These are phyloP conservation scores for Pleuronectes platessa DNA, from an alignment of 2,113 vertebrate genomes.

Conservation along the genomic window DNA sequence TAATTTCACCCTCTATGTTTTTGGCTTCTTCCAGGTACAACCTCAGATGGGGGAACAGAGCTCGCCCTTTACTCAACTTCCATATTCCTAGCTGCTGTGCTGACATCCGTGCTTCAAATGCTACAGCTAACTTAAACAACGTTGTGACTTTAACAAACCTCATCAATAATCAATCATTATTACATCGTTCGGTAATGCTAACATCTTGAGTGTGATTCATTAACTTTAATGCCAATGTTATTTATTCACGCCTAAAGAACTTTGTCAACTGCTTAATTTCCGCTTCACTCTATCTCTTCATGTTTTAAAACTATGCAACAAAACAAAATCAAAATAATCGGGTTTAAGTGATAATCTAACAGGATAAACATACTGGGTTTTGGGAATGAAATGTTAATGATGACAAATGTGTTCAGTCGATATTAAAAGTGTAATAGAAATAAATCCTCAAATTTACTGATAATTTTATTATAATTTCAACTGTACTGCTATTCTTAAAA, in stretches of 20 bases:
- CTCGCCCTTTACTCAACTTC: background rate
- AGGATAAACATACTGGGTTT: background rate
- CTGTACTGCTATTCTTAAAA: background rate
- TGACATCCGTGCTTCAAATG: slow-evolving; percentile 36
- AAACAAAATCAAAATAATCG: slow-evolving; percentile 5
- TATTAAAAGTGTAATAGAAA: background rate
- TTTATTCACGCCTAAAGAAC: background rate
- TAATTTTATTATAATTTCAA: background rate
- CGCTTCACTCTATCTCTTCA: background rate
- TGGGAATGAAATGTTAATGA: background rate
- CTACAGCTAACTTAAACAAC: slow-evolving; percentile 8
- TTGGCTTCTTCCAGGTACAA: background rate
- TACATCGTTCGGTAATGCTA: background rate
- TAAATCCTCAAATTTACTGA: background rate
- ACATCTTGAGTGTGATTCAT: background rate
- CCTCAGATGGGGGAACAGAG: background rate
- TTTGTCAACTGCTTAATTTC: background rate
- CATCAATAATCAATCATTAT: slow-evolving; percentile 1
- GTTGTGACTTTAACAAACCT: background rate
- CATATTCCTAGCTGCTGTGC: slow-evolving; percentile 22
- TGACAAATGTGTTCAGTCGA: background rate
- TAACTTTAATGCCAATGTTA: background rate
- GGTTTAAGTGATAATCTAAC: background rate
- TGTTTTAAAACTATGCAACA: background rate
- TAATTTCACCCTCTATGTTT: background rate